Percentiles rank a stretch among this genome's conserved stretches.
Conservation (phyloP, 2,113 vertebrate genomes). For the Turnix velox region DNA sequence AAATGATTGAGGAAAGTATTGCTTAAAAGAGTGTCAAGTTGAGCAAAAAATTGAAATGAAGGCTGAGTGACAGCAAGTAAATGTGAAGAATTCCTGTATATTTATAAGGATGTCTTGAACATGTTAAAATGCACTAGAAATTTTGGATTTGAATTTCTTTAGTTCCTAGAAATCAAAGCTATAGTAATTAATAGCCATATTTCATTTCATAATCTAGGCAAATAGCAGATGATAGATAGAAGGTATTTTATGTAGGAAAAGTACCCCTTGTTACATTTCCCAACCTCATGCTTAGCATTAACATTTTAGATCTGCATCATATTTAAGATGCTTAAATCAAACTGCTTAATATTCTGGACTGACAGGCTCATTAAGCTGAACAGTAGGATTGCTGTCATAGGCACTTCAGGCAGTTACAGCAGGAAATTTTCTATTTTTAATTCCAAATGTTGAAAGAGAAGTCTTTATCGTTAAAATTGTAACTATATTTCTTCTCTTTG, state of each 20-base stretch:
- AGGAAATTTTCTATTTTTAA: conserved; percentile 1
- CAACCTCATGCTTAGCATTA: conserved; percentile 9
- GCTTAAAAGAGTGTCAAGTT: neutral
- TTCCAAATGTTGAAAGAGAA: conserved; percentile 32
- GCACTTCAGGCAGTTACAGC: conserved; percentile 15
- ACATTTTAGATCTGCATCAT: conserved; percentile 4
- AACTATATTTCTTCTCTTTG: neutral
- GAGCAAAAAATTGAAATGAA: neutral
- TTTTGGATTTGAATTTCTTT: neutral
- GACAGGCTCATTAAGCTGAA: conserved; percentile 39
- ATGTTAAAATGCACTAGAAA: neutral
- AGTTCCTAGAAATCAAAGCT: neutral
- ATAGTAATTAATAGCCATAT: neutral
- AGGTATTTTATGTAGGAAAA: neutral
- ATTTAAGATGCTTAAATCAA: conserved; percentile 26
- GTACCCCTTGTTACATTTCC: neutral
- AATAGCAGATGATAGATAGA: neutral
- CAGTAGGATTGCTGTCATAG: neutral
- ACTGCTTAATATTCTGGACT: neutral
- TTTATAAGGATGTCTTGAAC: neutral
- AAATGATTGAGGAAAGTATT: neutral
- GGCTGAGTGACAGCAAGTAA: neutral
- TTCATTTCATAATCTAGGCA: neutral
- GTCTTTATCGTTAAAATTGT: neutral
- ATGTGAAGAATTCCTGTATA: neutral